Base-by-base conservation (phyloP, 2,797 vertebrate species). In the Synanceia verrucosa region DNA sequence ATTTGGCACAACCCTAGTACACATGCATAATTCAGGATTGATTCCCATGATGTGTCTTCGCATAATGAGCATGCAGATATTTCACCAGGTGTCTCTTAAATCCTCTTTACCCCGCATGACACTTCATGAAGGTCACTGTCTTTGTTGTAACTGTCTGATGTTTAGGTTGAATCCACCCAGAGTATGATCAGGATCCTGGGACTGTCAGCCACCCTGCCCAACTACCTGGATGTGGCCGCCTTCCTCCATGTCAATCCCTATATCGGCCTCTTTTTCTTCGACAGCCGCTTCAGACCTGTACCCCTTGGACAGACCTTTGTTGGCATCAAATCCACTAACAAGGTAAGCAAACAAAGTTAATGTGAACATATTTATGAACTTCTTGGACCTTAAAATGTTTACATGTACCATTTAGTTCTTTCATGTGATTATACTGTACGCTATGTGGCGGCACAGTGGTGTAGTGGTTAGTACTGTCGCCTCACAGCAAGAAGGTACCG, bases 141-240 rank as follows among this genome's bases (percentile, higher is more conserved):
- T 34, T 16, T 80, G 48, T 23, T 65, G 9, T 56, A n/a, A n/a
- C n/a, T 76, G 41, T 75, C 41, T 71, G 28, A 5, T 70, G 29
- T 0, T 39, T 73, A 99, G 98, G 98, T 99, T 91, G 98, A 99
- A 90, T 97, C 97, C 26, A 98, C 97, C 3, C 97, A 99, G 88
- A 99, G 97, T 65, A 99, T 99, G 98, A 99, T 99, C 81, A 90
- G 98, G 64, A 99, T 99, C 88, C 94, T 99, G 78, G 98, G 98
- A 9, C 95, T 99, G 6, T 99, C 98, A 47, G 97, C 98, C 46
- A 99, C 98, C 0, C 94, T 99, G 80, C 98, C 98, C 43, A 99
- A 99, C 93, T 99, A 97, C 56, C 94, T 98, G 29, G 98, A 99
- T 50, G 97, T 99, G 77, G 96, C 96, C 36, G 79, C 94, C 0